Base-by-base conservation (phyloP, 2,113 vertebrate genomes). In the Indicator maculatus region DNA sequence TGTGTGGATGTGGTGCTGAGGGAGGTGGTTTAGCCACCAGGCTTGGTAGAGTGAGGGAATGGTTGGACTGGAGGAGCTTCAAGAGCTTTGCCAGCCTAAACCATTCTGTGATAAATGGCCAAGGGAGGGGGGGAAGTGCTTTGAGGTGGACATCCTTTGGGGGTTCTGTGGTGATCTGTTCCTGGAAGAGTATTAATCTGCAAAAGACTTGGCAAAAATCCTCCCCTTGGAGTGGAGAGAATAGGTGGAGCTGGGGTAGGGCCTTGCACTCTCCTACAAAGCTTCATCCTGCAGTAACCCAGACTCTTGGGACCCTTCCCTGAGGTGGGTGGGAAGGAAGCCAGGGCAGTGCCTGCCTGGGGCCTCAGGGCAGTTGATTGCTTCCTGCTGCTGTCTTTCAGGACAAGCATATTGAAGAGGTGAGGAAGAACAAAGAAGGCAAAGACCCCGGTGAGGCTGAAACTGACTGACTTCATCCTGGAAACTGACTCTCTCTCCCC, bases 361-460 rank as follows among this genome's bases (percentile, higher is more conserved):
- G 60, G 55, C 41, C 33, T 24, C 15, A 39, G 8, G 27, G 19
- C 21, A 2, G 36, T 78, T 84, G 5, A 92, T 55, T 1, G 30
- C 41, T 17, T 5, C 73, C 83, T 82, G 61, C 36, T 85, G 31
- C 52, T 75, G 59, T 92, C 85, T 96, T 93, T 31, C 90, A 99
- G 99, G 99, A 99, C 94, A 99, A 99, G 98, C 99, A 99, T 67
- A 77, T 99, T 31, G 99, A 99, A 96, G 99, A 99, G 95, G 98
- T 99, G 39, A 98, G 98, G 98, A 99, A 99, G 98, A 99, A 99
- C 97, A 99, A 99, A 97, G 98, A 99, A 85, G 98, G 97, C 96
- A 99, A 99, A 98, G 99, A 98, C 72, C 98, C 97, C 2, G 97
- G 93, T n/a, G 98, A 99, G 36, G 98, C 98, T 69, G 97, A 98